Base-by-base conservation (phyloP, 2,113 vertebrate genomes). In the Eretmochelys imbricata region DNA sequence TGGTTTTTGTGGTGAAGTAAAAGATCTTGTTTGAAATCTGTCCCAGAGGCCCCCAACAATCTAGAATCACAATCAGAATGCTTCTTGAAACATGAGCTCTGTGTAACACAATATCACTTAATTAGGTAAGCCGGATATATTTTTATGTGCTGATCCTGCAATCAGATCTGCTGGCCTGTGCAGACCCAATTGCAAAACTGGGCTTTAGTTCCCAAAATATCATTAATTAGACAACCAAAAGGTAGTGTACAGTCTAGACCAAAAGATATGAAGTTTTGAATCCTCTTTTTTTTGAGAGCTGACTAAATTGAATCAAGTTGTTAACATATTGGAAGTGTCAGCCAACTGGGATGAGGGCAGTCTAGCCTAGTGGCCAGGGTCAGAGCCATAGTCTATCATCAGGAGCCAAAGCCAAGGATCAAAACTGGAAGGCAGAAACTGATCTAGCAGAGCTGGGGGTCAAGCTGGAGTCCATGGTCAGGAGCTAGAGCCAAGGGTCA, bases 1-100 rank as follows among this genome's bases (percentile, higher is more conserved):
- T 57, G 97, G 98, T 86, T 96, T 99, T 76, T 62, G 85, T 6
- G 95, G 93, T 19, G 90, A 96, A 17, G 81, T 91, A 95, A 98
- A 98, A 19, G 57, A 72, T 92, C 98, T 97, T 81, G 96, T 97
- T 80, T 98, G 98, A 92, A 96, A 98, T 97, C 96, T 98, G 91
- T 97, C 98, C 98, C 98, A 99, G 72, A 98, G 97, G 29, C 91
- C 94, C 84, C 98, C 97, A 72, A 98, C 27, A 93, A 98, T 93
- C 98, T 99, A 86, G 81, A 97, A 97, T 46, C 3, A 50, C 53
- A 72, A 83, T 48, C 72, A 78, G 75, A 87, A 89, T 10, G 12
- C 13, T 78, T 29, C 75, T 48, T 78, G 75, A 78, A 25, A 78
- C 24, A 48, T 27, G 42, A 48, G 4, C 5, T 84, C 59, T 29